Evolutionary conservation across 1,140 invertebrate genomes (phyloP), one percentile per base, ranked within the genome.

Genomic region (Brachystomella parvula): DNA sequence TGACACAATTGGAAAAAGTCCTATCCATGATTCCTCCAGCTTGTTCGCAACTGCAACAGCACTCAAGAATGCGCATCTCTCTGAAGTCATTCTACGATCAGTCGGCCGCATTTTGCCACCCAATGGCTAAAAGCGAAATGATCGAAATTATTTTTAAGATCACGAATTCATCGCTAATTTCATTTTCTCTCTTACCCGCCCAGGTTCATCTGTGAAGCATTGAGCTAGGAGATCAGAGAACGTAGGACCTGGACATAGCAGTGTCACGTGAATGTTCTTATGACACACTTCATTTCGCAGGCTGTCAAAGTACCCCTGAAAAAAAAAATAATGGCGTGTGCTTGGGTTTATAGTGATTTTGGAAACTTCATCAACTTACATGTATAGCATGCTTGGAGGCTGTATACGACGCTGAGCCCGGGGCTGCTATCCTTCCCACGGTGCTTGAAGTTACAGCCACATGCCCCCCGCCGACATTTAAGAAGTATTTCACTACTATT

Each of bases 381-480:
- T 92, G 88, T 47, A 94, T 73, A 0, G 90, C 89, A 78, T 89
- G 85, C 78, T 94, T 94, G 0, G 87, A 81, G 9, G 81, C 90
- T 61, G 85, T 86, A 75, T 94, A 94, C 0, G 86, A 84, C 21
- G 81, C 86, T 3, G 89, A 92, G 77, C 81, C 85, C 47, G 90
- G 88, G 15, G 82, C 82, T 12, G 84, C 83, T 47, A 84, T 71
- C 64, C 89, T 78, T 17, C 89, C 89, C 39, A 87, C 87, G 21
- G 86, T 67, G 75, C 87, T 90, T 0, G 87, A 88, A 6, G 83
- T 89, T 15, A 89, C 83, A 0, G 85, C 89, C 61, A 89, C 75
- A 65, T 90, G 87, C 1, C 89, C 89, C 26, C 74, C 62, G 0
- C 81, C 80, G 32, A 78, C 78, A 69, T 83, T 74, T 1, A 84